A percentile compares a stretch with the other conserved stretches of the same genome.
phyloP scores from a whole-genome alignment of 1,140 invertebrate genomes.

The Araneus ventricosus region DNA sequence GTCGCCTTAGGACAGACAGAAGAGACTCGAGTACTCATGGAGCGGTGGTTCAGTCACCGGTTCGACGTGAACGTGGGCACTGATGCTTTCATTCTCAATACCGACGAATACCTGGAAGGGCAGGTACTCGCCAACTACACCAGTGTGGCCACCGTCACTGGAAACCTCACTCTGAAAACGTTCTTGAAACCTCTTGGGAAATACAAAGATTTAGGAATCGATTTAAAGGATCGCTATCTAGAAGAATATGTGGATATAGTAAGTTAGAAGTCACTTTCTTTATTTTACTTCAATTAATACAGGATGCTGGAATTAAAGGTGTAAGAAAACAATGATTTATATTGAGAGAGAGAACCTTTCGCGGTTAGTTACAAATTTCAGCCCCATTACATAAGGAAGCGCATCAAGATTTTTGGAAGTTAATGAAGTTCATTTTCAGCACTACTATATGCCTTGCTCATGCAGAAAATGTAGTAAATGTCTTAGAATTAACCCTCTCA shows the following conservation, averaged over 20 bases:
- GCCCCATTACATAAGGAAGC: too few relatives aligned
- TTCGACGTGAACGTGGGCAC: slow-evolving; percentile 76
- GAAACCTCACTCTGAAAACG: slow-evolving; percentile 75
- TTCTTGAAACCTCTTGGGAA: slow-evolving; percentile 39
- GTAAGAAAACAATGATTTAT: too few relatives aligned
- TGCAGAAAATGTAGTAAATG: too few relatives aligned
- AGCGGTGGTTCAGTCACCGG: slow-evolving; percentile 80
- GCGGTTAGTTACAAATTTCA: too few relatives aligned
- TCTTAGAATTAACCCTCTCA: too few relatives aligned
- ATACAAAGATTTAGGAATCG: not conserved
- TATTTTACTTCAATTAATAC: too few relatives aligned
- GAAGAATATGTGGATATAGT: slow-evolving; percentile 74
- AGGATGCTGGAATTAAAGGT: too few relatives aligned
- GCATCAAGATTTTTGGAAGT: too few relatives aligned
- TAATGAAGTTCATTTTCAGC: too few relatives aligned
- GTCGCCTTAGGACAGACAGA: slow-evolving; percentile 81
- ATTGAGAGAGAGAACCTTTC: too few relatives aligned
- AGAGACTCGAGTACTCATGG: slow-evolving; percentile 81
- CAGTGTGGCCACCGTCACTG: slow-evolving; percentile 75
- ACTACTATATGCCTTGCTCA: too few relatives aligned
- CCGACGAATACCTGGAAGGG: slow-evolving; percentile 76
- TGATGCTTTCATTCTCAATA: slow-evolving; percentile 73
- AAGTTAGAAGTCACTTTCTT: slow-evolving; percentile 23
- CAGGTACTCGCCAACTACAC: slow-evolving; percentile 76
- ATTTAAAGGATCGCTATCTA: slow-evolving; percentile 36